These are phyloP conservation scores for Melanotaenia pygmaea DNA, from an alignment of 2,797 vertebrate species.

Conservation along the genomic window DNA sequence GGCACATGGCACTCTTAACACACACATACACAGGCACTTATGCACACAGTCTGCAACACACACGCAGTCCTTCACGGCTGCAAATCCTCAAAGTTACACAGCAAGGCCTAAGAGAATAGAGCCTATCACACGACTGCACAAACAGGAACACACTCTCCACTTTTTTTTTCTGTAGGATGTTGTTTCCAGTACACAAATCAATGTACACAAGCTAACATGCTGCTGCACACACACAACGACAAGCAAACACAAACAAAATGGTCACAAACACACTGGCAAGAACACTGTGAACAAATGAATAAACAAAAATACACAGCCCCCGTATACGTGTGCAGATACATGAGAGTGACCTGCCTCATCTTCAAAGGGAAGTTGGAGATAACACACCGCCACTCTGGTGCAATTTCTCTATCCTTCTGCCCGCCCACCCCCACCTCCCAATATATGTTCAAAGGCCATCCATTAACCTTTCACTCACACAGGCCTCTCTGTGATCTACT, in stretches of 20 bases:
- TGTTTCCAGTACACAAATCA: constrained; percentile 73
- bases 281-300: constrained; percentile 56
- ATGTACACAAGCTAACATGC: constrained; percentile 65
- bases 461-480: constrained; percentile 86
- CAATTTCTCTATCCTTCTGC: constrained; percentile 45
- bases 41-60: constrained; percentile 6
- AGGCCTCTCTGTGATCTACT: constrained; percentile 83
- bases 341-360: constrained; percentile 61
- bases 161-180: constrained; percentile 51
- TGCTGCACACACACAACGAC: constrained; percentile 38
- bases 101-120: constrained; percentile 50
- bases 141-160: constrained; percentile 54
- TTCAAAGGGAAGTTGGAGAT: constrained; percentile 81
- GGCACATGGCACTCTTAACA: constrained; percentile 15
- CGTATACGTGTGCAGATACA: constrained; percentile 51
- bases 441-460: constrained; percentile 86
- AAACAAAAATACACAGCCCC: constrained; percentile 61
- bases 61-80: constrained; percentile 47
- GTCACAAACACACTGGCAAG: constrained; percentile 17
- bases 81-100: constrained; percentile 53
- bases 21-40: constrained; percentile 1
- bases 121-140: constrained; percentile 62
- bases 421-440: constrained; percentile 68
- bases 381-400: constrained; percentile 60
- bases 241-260: constrained; percentile 65